These are phyloP conservation scores for Irena cyanogastra DNA, from an alignment of 2,113 vertebrate genomes.

Conservation along the genomic window DNA sequence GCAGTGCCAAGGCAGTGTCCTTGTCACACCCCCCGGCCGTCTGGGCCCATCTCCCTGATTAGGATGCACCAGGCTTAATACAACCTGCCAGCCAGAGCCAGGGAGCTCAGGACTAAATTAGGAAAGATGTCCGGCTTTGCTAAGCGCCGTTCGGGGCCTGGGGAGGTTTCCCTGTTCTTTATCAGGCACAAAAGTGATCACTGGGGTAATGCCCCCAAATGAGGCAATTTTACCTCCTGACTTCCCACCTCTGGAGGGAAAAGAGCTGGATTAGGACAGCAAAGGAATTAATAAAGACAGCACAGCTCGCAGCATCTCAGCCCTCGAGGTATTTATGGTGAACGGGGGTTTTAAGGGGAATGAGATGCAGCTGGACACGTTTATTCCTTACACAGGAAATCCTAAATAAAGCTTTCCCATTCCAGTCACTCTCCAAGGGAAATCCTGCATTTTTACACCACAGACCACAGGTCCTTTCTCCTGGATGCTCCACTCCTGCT, in stretches of 20 bases:
- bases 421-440: background rate
- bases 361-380: background rate
- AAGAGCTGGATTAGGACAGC: conserved; percentile 15
- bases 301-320: background rate
- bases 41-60: conserved; percentile 71
- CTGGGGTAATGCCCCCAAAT: background rate
- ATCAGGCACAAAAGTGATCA: background rate
- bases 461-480: background rate
- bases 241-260: conserved; percentile 17
- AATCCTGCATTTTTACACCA: background rate
- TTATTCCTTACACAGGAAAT: background rate
- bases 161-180: background rate
- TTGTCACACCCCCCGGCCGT: conserved; percentile 63
- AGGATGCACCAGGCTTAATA: conserved; percentile 49
- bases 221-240: conserved; percentile 33
- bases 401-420: background rate
- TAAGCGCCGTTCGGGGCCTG: background rate
- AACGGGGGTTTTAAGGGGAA: background rate
- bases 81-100: conserved; percentile 51
- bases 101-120: background rate
- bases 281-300: conserved; percentile 50
- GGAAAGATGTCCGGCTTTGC: conserved; percentile 4
- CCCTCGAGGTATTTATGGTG: background rate
- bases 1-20: conserved; percentile 73
- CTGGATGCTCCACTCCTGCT: background rate